phyloP scores from a whole-genome alignment of 1,140 invertebrate genomes.

The Kradibia gibbosae region DNA sequence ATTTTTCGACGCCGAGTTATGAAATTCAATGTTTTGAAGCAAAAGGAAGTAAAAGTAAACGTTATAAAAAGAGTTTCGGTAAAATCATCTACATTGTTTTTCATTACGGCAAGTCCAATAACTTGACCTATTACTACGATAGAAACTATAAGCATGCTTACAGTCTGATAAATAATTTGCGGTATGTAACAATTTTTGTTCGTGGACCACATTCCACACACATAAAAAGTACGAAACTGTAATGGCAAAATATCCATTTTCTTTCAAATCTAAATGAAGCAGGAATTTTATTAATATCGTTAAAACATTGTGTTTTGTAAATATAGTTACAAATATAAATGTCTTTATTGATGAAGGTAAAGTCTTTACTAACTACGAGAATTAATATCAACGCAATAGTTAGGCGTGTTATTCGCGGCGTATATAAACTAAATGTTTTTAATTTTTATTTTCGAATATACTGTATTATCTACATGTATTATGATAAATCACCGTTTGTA shows the following conservation, averaged over 20 bases:
- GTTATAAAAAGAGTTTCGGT: constrained; percentile 26
- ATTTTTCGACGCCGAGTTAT: neutral
- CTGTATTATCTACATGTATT: too few species aligned
- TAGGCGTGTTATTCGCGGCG: too few species aligned
- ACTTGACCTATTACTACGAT: constrained; percentile 17
- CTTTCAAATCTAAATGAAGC: too few species aligned
- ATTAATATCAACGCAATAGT: too few species aligned
- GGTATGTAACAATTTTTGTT: neutral
- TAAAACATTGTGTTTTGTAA: too few species aligned
- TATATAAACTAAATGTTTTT: too few species aligned
- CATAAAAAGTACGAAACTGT: constrained; percentile 20
- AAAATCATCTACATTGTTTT: constrained; percentile 21
- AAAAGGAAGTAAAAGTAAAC: constrained; percentile 25
- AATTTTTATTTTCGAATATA: too few species aligned
- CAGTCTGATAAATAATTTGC: constrained; percentile 16
- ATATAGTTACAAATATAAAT: too few species aligned
- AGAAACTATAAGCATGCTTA: constrained; percentile 7
- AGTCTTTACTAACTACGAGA: too few species aligned
- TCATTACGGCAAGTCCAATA: neutral
- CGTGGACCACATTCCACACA: constrained; percentile 41
- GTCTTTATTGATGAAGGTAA: too few species aligned
- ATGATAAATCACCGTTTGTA: neutral
- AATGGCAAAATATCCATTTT: constrained; percentile 39
- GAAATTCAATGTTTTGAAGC: constrained; percentile 43
- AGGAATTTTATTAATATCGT: too few species aligned